Conservation (phyloP, 2,888 invertebrate species). For the Gortyna flavago region DNA sequence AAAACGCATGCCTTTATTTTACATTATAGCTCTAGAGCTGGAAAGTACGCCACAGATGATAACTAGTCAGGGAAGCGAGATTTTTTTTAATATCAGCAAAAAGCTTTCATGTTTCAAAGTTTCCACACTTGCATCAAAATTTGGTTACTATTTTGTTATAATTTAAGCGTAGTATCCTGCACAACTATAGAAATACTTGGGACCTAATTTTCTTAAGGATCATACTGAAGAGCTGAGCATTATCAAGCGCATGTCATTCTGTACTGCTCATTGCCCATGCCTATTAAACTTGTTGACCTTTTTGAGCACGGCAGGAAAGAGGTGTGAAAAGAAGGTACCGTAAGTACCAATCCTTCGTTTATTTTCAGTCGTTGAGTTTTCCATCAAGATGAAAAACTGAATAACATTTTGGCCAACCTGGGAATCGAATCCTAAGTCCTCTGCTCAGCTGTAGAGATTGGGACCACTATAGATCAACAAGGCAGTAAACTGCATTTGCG, state of each 20-base stretch:
- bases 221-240: not conserved
- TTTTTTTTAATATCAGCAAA: not conserved
- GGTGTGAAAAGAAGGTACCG: too few relatives aligned
- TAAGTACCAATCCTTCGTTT: too few relatives aligned
- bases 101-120: not conserved
- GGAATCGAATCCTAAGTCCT: not conserved
- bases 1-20: not conserved
- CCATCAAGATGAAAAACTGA: not conserved
- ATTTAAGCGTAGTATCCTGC: not conserved
- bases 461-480: not conserved
- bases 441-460: not conserved
- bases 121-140: not conserved
- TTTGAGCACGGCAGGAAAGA: not conserved
- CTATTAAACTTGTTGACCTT: not conserved
- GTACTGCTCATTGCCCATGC: too few relatives aligned
- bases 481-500: too few relatives aligned
- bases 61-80: too few relatives aligned
- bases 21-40: not conserved
- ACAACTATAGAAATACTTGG: not conserved
- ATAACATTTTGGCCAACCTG: not conserved
- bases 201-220: not conserved
- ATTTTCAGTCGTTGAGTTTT: not conserved
- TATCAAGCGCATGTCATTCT: not conserved
- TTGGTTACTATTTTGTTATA: not conserved
- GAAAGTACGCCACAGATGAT: too few relatives aligned